phyloP scores from a whole-genome alignment of 2,797 vertebrate species.

The Hydrolagus colliei region DNA sequence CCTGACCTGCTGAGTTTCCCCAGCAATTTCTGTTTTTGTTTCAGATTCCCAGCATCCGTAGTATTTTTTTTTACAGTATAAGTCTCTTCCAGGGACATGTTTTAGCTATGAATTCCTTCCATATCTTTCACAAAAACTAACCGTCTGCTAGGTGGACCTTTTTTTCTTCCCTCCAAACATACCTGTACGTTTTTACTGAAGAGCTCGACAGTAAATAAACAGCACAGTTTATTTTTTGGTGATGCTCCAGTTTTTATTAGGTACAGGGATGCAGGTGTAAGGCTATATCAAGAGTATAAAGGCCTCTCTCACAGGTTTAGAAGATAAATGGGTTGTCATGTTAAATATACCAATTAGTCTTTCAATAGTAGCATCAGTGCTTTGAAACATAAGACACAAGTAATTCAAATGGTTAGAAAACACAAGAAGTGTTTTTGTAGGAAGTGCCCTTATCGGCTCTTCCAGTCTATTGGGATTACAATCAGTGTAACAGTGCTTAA shows the following conservation, averaged over 20 bases:
- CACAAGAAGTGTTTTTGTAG: background rate
- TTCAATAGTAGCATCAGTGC: background rate
- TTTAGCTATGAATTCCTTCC: no score
- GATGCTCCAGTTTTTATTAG: background rate
- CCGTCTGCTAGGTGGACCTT: background rate
- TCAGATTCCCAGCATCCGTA: no score
- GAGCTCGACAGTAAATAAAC: background rate
- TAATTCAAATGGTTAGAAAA: slow-evolving; percentile 35
- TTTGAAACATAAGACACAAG: slow-evolving; percentile 14
- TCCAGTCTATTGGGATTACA: slow-evolving; percentile 32
- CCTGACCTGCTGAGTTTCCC: no score
- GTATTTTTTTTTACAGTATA: no score
- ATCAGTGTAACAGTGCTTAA: slow-evolving; percentile 44
- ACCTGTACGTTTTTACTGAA: background rate
- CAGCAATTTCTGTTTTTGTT: no score
- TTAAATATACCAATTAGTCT: background rate
- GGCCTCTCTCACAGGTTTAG: background rate
- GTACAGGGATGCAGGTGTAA: background rate
- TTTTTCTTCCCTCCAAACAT: background rate
- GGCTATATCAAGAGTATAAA: slow-evolving; percentile 18
- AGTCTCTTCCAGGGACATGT: no score
- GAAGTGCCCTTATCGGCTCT: background rate
- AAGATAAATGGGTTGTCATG: background rate
- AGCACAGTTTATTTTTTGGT: background rate
- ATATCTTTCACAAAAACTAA: background rate